Evolutionary conservation across 2,888 invertebrate genomes (phyloP), one percentile per base, ranked within the genome.

Genomic region (Leptinotarsa rubiginosa): DNA sequence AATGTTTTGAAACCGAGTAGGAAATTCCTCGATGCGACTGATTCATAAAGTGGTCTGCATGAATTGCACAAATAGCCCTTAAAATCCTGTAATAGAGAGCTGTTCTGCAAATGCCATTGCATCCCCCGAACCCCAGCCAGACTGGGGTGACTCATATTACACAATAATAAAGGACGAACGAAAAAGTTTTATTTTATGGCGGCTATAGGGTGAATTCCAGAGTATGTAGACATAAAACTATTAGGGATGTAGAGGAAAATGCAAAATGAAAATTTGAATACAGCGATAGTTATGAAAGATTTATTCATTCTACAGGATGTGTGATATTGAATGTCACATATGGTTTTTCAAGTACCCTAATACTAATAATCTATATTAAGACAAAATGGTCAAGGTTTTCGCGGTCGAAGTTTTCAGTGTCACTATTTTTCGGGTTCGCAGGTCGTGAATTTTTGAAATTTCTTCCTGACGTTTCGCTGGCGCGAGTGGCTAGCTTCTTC

Each of bases 91-190:
- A 67, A 75, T 70, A 66, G 72, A 70, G 72, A 74, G 68, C 72
- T 20, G 68, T 68, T 47, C 56, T 73, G 75, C 54, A 78, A 78
- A 78, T 78, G 75, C 78, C 78, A 72, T 59, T 72, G 73, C 77
- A 77, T 75, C 78, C 76, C 72, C 56, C 62, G 65, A 47, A 62
- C 56, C 71, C 65, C 74, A 75, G 75, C 70, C 78, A 78, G 77
- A 74, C 77, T 54, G 65, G 75, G 77, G 74, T 78, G 78, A 78
- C 74, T 78, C 78, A 78, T 72, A 69, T 72, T 64, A 74, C 69
- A 74, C 69, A 72, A 75, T 52, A 62, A 70, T 72, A 72, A 72
- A 72, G 52, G 54, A 56, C 15, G 54, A 69, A n/a, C 67, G 70
- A 72, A 72, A 75, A 75, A 70, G 56, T 70, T 72, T 56, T 62